Conservation (phyloP, 2,888 invertebrate species). For the Hemaris fuciformis region DNA sequence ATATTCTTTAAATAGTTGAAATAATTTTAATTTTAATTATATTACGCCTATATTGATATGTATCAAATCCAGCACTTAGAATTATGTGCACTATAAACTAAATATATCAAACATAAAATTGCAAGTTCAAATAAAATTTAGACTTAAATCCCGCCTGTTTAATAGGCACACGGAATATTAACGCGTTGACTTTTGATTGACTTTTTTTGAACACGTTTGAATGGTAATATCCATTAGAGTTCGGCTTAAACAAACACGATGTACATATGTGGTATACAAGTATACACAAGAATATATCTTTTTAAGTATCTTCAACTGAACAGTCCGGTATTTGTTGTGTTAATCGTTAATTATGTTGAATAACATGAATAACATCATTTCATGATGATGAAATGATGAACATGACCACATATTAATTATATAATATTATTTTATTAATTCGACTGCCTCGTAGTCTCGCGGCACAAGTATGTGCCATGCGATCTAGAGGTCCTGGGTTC, state of each 20-base stretch:
- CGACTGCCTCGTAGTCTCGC: too few species aligned
- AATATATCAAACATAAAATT: background rate
- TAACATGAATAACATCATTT: too few species aligned
- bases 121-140: background rate
- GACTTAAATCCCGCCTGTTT: background rate
- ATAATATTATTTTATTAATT: too few species aligned
- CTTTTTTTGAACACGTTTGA: background rate
- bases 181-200: background rate
- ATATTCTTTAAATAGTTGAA: too few species aligned
- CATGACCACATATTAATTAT: too few species aligned
- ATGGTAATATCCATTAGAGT: background rate
- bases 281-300: background rate
- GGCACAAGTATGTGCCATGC: too few species aligned
- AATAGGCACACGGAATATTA: background rate
- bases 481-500: too few species aligned
- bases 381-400: too few species aligned
- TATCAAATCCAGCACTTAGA: background rate
- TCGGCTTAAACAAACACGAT: background rate
- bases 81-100: background rate
- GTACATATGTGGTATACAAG: background rate
- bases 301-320: background rate
- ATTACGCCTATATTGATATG: too few species aligned
- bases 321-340: too few species aligned
- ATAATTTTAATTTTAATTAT: too few species aligned
- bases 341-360: too few species aligned